Conservation (phyloP, 2,888 invertebrate genomes). For the Limnephilus rhombicus region DNA sequence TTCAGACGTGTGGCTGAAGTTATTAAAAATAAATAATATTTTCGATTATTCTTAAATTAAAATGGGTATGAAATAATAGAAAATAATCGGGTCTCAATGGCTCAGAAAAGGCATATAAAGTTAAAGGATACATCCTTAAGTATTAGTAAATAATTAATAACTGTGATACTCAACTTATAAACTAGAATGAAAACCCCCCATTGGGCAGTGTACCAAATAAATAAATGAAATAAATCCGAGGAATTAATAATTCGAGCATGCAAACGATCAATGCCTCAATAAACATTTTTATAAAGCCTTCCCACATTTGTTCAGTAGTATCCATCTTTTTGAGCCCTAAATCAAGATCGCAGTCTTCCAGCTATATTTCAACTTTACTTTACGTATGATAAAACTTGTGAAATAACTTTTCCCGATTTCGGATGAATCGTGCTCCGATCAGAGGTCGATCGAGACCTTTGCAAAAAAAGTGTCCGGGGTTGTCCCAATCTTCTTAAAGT, state of each 20-base stretch:
- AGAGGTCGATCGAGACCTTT: constrained; percentile 12
- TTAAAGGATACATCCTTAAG: no score
- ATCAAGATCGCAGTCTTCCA: not conserved
- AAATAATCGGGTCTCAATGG: no score
- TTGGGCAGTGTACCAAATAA: not conserved
- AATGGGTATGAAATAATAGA: no score
- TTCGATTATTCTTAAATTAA: no score
- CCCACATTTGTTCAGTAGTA: not conserved
- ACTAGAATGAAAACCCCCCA: no score
- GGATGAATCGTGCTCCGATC: constrained; percentile 10
- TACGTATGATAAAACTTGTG: constrained; percentile 27
- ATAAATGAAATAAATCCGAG: not conserved
- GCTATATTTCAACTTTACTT: constrained; percentile 18
- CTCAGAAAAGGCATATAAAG: no score
- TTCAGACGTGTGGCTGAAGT: no score
- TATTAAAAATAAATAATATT: no score
- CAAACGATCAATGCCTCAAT: not conserved
- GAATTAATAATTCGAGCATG: not conserved
- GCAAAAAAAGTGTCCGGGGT: not conserved
- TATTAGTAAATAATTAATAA: no score
- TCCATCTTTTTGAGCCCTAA: not conserved
- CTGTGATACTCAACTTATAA: no score
- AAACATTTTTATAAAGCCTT: not conserved
- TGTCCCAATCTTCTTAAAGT: constrained; percentile 7
- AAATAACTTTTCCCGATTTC: constrained; percentile 18